phyloP scores from a whole-genome alignment of 2,113 vertebrate species.

The Lophochroa leadbeateri region DNA sequence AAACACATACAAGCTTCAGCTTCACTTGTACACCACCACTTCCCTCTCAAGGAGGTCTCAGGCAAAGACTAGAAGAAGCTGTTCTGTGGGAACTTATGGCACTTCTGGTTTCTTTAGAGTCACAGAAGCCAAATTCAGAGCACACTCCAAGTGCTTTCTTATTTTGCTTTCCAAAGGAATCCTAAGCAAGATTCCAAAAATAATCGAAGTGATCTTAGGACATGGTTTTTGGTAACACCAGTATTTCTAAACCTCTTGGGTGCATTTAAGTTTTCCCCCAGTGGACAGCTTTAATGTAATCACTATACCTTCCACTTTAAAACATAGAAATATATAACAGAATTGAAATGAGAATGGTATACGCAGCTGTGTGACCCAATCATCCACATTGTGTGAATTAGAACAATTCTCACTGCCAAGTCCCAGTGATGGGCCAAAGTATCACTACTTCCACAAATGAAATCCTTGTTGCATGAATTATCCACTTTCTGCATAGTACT shows the following conservation, averaged over 20 bases:
- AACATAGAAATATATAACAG: not conserved
- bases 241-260: not conserved
- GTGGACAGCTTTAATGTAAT: not conserved
- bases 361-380: not conserved
- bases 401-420: not conserved
- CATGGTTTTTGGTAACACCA: accelerated
- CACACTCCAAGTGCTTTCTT: not conserved
- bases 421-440: not conserved
- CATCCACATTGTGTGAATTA: not conserved
- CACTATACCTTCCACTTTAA: not conserved
- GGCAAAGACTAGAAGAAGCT: not conserved
- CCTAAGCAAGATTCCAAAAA: not conserved
- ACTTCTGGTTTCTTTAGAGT: not conserved
- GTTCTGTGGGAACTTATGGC: not conserved
- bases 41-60: not conserved
- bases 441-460: not conserved
- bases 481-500: not conserved
- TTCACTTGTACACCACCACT: not conserved
- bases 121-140: not conserved
- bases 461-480: not conserved
- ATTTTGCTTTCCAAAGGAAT: not conserved
- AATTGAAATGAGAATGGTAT: not conserved
- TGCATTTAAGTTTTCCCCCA: not conserved
- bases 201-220: not conserved
- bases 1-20: not conserved